Evolutionary conservation across 1,140 invertebrate genomes (phyloP).

Genomic region (Heterodera carotae): DNA sequence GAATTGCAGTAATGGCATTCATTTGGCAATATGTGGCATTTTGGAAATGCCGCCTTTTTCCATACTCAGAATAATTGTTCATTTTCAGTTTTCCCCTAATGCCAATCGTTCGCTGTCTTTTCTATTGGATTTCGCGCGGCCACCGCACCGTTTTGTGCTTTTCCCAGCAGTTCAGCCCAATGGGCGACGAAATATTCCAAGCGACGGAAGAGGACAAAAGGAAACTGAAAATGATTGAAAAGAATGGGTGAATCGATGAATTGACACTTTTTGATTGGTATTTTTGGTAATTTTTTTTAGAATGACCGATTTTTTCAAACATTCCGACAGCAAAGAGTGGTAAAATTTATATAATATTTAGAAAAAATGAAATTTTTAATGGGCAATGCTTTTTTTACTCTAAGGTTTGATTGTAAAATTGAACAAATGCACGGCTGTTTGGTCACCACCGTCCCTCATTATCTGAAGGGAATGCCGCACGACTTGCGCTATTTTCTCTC

Average conservation of each 20-base stretch:
- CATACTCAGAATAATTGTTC: constrained; percentile 1
- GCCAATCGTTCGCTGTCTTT: constrained; percentile 38
- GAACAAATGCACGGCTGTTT: constrained; percentile 30
- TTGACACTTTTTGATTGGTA: constrained; percentile 12
- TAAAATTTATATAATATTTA: too few species aligned
- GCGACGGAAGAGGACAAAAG: constrained; percentile 15
- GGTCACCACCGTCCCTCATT: constrained; percentile 33
- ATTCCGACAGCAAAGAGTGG: neutral
- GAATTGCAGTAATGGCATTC: neutral
- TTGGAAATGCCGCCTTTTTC: neutral
- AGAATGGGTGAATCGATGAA: neutral
- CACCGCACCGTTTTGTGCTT: constrained; percentile 35
- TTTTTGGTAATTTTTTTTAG: constrained; percentile 14
- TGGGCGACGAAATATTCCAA: constrained; percentile 19
- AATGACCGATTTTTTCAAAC: constrained; percentile 12
- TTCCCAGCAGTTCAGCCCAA: constrained; percentile 29
- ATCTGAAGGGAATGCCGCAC: constrained; percentile 25
- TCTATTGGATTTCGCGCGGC: constrained; percentile 40
- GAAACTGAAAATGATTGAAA: constrained; percentile 7
- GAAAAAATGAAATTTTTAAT: constrained; percentile 27
- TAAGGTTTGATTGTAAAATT: constrained; percentile 22
- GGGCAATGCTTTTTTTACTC: neutral
- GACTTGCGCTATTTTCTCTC: neutral
- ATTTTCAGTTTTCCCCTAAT: constrained; percentile 37
- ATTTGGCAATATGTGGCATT: neutral